Conservation (phyloP, 1,140 invertebrate species). For the Diplogasteroides magnus region DNA sequence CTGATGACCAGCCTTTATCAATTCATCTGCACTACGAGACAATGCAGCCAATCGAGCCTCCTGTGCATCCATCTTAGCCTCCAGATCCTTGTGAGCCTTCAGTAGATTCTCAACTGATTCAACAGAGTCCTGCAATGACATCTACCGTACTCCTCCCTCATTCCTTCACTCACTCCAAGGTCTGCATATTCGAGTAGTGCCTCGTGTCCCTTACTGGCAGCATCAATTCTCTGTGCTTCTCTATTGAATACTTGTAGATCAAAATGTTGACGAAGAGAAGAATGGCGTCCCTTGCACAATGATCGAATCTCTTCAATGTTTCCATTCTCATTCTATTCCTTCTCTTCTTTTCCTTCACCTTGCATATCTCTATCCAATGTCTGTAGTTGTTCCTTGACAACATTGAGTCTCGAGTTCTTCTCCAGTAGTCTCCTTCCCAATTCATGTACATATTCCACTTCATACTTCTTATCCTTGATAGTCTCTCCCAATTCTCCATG, state of each 20-base stretch:
- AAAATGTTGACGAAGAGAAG: conserved; percentile 67
- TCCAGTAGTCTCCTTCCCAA: conserved; percentile 59
- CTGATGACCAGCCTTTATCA: conserved; percentile 78
- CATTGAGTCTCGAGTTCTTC: conserved; percentile 55
- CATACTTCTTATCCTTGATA: conserved; percentile 80
- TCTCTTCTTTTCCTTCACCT: conserved; percentile 21
- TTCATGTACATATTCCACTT: conserved; percentile 64
- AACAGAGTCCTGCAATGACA: conserved; percentile 69
- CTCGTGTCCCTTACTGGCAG: conserved; percentile 84
- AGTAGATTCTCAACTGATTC: conserved; percentile 88
- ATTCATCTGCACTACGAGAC: conserved; percentile 75
- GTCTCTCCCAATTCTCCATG: conserved; percentile 85
- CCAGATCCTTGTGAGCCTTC: conserved; percentile 88
- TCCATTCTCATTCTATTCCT: too few species aligned
- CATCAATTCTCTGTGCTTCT: conserved; percentile 94
- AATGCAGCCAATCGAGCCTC: conserved; percentile 83
- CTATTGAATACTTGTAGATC: conserved; percentile 80
- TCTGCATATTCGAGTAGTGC: conserved; percentile 83
- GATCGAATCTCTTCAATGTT: neutral
- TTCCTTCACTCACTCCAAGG: conserved; percentile 73
- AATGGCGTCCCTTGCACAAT: conserved; percentile 22
- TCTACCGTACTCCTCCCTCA: conserved; percentile 23
- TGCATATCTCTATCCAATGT: conserved; percentile 14
- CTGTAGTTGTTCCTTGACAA: conserved; percentile 50
- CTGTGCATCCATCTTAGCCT: conserved; percentile 83